These are phyloP conservation scores for Melinaea marsaeus DNA, from an alignment of 2,888 invertebrate species.

Conservation along the genomic window DNA sequence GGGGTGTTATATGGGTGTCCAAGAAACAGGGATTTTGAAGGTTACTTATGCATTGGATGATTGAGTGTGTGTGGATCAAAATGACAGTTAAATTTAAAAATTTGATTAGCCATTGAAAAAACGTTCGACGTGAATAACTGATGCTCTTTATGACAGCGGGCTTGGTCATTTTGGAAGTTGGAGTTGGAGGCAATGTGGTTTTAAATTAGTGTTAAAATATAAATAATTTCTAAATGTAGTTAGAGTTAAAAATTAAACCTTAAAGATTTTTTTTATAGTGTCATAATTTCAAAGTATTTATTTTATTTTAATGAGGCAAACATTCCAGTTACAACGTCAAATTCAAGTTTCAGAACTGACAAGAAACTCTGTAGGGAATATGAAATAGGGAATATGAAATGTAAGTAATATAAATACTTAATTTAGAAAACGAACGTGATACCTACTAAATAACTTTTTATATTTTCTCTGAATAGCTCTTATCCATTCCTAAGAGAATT, in stretches of 20 bases:
- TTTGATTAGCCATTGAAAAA: slow-evolving; percentile 26
- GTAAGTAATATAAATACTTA: too few species aligned
- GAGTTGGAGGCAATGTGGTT: slow-evolving; percentile 1
- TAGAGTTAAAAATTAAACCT: too few species aligned
- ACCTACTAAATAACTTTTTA: too few species aligned
- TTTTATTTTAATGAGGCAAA: too few species aligned
- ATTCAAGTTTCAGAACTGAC: too few species aligned
- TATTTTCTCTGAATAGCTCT: slow-evolving; percentile 19
- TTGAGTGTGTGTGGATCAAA: slow-evolving; percentile 30
- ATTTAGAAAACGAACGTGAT: too few species aligned
- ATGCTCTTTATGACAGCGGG: slow-evolving; percentile 6
- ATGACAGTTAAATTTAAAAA: slow-evolving; percentile 31
- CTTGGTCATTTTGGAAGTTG: slow-evolving; percentile 12
- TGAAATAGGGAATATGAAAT: too few species aligned
- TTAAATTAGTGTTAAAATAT: neutral
- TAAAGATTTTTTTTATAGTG: too few species aligned
- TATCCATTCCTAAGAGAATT: slow-evolving; percentile 38
- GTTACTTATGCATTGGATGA: slow-evolving; percentile 33
- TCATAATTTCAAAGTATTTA: too few species aligned
- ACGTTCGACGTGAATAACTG: slow-evolving; percentile 7
- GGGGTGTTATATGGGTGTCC: slow-evolving; percentile 55
- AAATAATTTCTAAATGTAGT: too few species aligned
- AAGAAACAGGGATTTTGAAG: slow-evolving; percentile 39
- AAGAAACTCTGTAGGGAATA: too few species aligned
- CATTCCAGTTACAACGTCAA: too few species aligned